Percentiles rank a stretch among this genome's conserved stretches.
phyloP scores from a whole-genome alignment of 1,140 invertebrate genomes.

The Habropoda laboriosa region DNA sequence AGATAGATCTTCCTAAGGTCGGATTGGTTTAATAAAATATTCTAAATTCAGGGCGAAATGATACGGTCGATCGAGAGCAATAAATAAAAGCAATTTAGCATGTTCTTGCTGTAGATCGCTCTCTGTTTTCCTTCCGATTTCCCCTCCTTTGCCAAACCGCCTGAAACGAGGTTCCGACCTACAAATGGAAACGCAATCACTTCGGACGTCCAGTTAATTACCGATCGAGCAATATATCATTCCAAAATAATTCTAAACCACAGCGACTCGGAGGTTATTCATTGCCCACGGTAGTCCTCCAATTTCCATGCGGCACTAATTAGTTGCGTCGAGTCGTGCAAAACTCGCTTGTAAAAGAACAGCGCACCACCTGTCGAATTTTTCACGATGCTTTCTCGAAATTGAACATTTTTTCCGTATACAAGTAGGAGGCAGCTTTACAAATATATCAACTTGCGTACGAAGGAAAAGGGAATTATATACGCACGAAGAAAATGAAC shows the following conservation, averaged over 20 bases:
- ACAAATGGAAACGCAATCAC: constrained; percentile 34
- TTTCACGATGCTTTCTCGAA: too few species aligned
- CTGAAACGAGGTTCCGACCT: constrained; percentile 6
- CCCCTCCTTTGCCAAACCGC: neutral
- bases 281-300: neutral
- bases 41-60: too few species aligned
- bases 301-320: neutral
- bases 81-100: neutral
- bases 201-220: constrained; percentile 30
- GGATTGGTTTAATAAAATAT: too few species aligned
- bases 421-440: too few species aligned
- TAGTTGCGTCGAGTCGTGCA: neutral
- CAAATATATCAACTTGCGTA: too few species aligned
- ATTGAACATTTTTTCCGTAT: too few species aligned
- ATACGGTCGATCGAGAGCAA: neutral
- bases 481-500: too few species aligned
- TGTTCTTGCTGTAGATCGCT: neutral
- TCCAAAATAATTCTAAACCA: constrained; percentile 27
- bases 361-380: neutral
- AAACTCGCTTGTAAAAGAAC: neutral
- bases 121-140: neutral
- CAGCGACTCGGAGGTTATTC: neutral
- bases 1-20: too few species aligned
- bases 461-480: too few species aligned
- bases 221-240: constrained; percentile 12